These are phyloP conservation scores for Austrolebias charrua DNA, from an alignment of 2,797 vertebrate species.

Conservation along the genomic window DNA sequence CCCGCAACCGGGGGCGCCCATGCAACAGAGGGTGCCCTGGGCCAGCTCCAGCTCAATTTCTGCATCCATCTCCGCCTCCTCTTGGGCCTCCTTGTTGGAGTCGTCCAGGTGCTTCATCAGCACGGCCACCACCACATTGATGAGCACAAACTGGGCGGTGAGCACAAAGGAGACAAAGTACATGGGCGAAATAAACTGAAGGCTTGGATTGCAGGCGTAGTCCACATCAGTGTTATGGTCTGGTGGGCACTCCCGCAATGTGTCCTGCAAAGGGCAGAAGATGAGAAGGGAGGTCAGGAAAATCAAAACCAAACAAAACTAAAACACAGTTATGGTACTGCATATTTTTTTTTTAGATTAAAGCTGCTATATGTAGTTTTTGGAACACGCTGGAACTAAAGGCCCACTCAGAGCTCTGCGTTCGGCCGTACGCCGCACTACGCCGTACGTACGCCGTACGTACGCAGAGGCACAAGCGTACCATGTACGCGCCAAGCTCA, in stretches of 20 bases:
- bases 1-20: conserved; percentile 74
- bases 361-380: too few species aligned
- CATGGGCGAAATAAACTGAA: conserved; percentile 97
- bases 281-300: conserved; percentile 4
- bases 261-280: conserved; percentile 81
- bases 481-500: too few species aligned
- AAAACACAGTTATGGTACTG: neutral
- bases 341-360: too few species aligned
- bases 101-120: conserved; percentile 99
- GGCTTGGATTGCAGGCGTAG: conserved; percentile 94
- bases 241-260: conserved; percentile 90
- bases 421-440: too few species aligned
- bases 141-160: conserved; percentile 98
- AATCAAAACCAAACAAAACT: neutral
- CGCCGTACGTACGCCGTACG: too few species aligned
- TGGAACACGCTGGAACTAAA: too few species aligned
- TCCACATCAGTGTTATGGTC: conserved; percentile 80
- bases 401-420: too few species aligned
- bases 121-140: conserved; percentile 99
- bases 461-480: too few species aligned
- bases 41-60: conserved; percentile 96
- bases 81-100: conserved; percentile 98
- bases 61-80: conserved; percentile 98
- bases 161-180: conserved; percentile 99
- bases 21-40: conserved; percentile 89